These are phyloP conservation scores for Chelonus insularis DNA, from an alignment of 1,140 invertebrate genomes.

Conservation along the genomic window DNA sequence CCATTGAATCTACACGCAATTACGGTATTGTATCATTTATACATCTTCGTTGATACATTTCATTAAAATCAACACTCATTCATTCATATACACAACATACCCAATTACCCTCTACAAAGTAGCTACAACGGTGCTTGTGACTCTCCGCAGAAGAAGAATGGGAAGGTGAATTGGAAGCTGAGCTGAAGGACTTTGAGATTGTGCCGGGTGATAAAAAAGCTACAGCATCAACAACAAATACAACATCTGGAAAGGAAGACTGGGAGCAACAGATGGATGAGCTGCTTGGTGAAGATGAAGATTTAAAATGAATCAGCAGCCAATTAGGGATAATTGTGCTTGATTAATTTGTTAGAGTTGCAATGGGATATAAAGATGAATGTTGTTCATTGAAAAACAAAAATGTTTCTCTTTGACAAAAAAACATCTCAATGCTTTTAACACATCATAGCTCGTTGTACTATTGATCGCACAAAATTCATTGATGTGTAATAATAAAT, in stretches of 20 bases:
- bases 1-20: not conserved
- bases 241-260: slow-evolving; percentile 55
- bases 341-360: slow-evolving; percentile 2
- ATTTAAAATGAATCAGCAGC: slow-evolving; percentile 49
- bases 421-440: slow-evolving; percentile 1
- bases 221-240: slow-evolving; percentile 29
- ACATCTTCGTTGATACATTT: slow-evolving; percentile 24
- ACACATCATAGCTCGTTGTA: slow-evolving; percentile 13
- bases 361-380: not conserved
- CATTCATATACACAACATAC: slow-evolving; percentile 29
- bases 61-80: slow-evolving; percentile 28
- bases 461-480: slow-evolving; percentile 22
- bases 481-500: slow-evolving; percentile 2
- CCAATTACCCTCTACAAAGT: slow-evolving; percentile 49
- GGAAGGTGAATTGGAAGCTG: slow-evolving; percentile 90
- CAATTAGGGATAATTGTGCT: not conserved
- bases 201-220: slow-evolving; percentile 58
- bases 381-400: no score
- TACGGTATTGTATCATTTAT: slow-evolving; percentile 15
- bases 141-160: slow-evolving; percentile 80
- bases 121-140: slow-evolving; percentile 56
- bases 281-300: slow-evolving; percentile 61
- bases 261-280: slow-evolving; percentile 65
- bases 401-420: no score
- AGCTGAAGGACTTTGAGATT: slow-evolving; percentile 90